A percentile compares a stretch with the other conserved stretches of the same genome.
Evolutionary conservation across 2,888 invertebrate genomes (phyloP).

Genomic region (Linnaemya tessellans): DNA sequence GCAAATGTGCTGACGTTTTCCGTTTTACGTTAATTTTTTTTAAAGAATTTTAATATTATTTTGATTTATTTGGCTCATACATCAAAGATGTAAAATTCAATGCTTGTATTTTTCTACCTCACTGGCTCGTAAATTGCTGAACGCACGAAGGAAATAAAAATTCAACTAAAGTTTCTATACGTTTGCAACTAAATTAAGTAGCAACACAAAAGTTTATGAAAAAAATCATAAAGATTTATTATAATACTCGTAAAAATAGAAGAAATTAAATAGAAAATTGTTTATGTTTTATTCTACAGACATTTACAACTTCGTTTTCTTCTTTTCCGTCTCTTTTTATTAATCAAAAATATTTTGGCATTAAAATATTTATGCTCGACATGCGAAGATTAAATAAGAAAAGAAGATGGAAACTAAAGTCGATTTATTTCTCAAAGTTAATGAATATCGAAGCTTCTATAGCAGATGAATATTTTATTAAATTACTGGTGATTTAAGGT

Average conservation of each 20-base stretch:
- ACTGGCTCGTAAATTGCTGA: conserved; percentile 46
- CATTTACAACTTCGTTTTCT: not conserved
- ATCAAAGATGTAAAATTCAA: conserved; percentile 58
- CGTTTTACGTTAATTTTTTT: conserved; percentile 2
- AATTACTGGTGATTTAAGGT: conserved; percentile 4
- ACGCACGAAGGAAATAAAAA: conserved; percentile 34
- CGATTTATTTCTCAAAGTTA: not conserved
- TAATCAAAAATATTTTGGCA: conserved; percentile 45
- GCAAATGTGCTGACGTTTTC: conserved; percentile 8
- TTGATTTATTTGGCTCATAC: conserved; percentile 65
- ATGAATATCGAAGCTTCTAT: conserved; percentile 11
- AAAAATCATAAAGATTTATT: conserved; percentile 62
- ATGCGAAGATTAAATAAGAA: conserved; percentile 8
- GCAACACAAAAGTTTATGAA: conserved; percentile 24
- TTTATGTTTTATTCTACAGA: conserved; percentile 46
- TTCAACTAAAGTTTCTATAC: conserved; percentile 26
- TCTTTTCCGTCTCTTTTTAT: not conserved
- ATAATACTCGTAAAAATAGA: conserved; percentile 29
- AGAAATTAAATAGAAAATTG: conserved; percentile 32
- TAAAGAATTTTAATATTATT: conserved; percentile 41
- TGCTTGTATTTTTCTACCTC: conserved; percentile 47
- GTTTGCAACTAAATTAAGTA: conserved; percentile 40
- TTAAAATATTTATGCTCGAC: conserved; percentile 42
- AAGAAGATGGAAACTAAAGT: not conserved
- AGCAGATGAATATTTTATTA: not conserved